phyloP scores from a whole-genome alignment of 1,140 invertebrate species.

The Odontomachus brunneus region DNA sequence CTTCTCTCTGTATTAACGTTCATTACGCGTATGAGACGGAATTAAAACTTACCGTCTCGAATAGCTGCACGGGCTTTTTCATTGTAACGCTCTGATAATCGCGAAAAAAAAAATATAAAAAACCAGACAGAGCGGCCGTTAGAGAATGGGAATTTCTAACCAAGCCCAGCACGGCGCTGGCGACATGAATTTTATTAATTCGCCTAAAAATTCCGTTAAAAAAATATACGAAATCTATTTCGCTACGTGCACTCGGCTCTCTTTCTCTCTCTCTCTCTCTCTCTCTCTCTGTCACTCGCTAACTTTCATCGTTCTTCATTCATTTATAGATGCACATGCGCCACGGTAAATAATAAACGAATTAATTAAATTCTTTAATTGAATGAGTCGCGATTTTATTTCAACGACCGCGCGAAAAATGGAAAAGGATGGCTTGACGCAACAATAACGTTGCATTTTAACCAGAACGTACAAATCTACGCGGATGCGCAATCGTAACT shows the following conservation, averaged over 20 bases:
- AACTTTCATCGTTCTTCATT: background rate
- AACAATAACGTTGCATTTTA: constrained; percentile 45
- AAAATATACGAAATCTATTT: constrained; percentile 34
- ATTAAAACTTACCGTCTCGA: constrained; percentile 42
- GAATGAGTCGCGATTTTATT: constrained; percentile 29
- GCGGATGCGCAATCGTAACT: constrained; percentile 18
- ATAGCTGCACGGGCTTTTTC: constrained; percentile 14
- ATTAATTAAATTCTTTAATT: constrained; percentile 47
- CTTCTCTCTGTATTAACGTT: constrained; percentile 37
- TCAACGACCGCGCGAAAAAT: background rate
- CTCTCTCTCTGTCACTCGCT: too few relatives aligned
- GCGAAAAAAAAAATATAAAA: background rate
- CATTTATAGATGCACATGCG: background rate
- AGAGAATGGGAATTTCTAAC: constrained; percentile 31
- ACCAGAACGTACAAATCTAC: constrained; percentile 9
- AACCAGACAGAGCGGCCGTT: background rate
- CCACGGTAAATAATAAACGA: constrained; percentile 32
- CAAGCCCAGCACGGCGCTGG: background rate
- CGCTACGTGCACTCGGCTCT: background rate
- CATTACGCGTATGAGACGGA: constrained; percentile 34
- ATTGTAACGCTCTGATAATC: constrained; percentile 50
- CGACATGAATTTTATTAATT: constrained; percentile 33
- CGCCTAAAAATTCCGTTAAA: constrained; percentile 10
- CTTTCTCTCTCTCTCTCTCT: background rate
- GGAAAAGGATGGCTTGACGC: background rate